Evolutionary conservation across 2,888 invertebrate genomes (phyloP).

Genomic region (Acanthosoma haemorrhoidale): DNA sequence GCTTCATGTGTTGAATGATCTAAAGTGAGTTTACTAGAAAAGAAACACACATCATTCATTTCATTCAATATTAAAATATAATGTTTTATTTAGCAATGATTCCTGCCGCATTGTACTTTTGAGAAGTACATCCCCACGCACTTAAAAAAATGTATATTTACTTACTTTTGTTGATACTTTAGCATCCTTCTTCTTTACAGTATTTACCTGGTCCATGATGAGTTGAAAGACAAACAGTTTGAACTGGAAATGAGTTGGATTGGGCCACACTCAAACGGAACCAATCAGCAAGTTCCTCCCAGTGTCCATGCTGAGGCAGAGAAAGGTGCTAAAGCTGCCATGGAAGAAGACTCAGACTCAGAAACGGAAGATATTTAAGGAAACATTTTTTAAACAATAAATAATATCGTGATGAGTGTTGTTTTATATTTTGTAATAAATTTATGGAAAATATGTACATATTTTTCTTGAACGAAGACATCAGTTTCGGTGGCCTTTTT

Average conservation of each 20-base stretch:
- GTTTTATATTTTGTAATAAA: conserved; percentile 26
- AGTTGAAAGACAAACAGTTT: conserved; percentile 92
- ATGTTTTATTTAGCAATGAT: too few species aligned
- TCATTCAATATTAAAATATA: too few species aligned
- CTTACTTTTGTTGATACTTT: background rate
- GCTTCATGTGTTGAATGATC: too few species aligned
- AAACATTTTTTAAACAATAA: background rate
- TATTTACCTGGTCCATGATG: conserved; percentile 84
- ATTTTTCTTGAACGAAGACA: conserved; percentile 4
- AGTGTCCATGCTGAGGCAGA: conserved; percentile 77
- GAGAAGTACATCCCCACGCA: too few species aligned
- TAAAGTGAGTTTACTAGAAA: too few species aligned
- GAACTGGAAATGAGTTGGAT: conserved; percentile 95
- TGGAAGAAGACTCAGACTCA: conserved; percentile 79
- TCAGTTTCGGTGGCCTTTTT: background rate
- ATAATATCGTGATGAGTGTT: conserved; percentile 3
- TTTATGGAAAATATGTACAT: conserved; percentile 8
- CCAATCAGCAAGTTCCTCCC: conserved; percentile 74
- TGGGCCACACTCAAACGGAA: conserved; percentile 69
- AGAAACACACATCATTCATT: too few species aligned
- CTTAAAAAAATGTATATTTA: too few species aligned
- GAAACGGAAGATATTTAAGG: conserved; percentile 68
- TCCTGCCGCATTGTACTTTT: too few species aligned
- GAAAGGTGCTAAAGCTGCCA: conserved; percentile 76
- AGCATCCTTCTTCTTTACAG: conserved; percentile 49